Evolutionary conservation across 1,140 invertebrate genomes (phyloP).

Genomic region (Tigriopus japonicus): DNA sequence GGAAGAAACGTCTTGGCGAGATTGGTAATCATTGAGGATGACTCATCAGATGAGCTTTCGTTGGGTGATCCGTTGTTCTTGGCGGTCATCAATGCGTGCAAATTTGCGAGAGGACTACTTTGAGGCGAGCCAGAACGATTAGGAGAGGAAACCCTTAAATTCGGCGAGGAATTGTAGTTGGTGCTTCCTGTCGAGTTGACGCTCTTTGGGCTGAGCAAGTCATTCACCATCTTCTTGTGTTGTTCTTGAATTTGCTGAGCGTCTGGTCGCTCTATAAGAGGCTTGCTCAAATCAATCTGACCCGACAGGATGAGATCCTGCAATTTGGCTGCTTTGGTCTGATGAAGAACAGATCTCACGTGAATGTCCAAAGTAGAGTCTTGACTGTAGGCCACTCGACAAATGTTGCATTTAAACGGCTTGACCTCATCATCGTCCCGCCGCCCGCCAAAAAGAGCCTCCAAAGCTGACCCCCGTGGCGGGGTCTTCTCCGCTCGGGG

Average conservation of each 20-base stretch:
- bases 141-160: neutral
- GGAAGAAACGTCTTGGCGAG: slow-evolving; percentile 19
- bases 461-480: neutral
- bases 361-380: slow-evolving; percentile 84
- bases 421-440: slow-evolving; percentile 54
- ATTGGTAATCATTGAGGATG: neutral
- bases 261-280: slow-evolving; percentile 72
- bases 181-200: slow-evolving; percentile 8
- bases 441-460: slow-evolving; percentile 2
- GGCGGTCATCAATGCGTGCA: neutral
- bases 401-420: slow-evolving; percentile 84
- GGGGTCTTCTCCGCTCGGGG: slow-evolving; percentile 2
- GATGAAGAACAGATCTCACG: slow-evolving; percentile 77
- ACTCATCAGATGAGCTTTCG: neutral
- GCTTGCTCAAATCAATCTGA: slow-evolving; percentile 63
- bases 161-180: neutral
- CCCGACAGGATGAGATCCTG: slow-evolving; percentile 69
- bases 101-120: neutral
- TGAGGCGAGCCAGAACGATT: neutral
- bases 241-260: slow-evolving; percentile 5
- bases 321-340: slow-evolving; percentile 68
- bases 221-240: slow-evolving; percentile 5
- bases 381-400: slow-evolving; percentile 78
- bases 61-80: neutral
- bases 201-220: slow-evolving; percentile 12